Evolutionary conservation across 1,140 invertebrate species (phyloP).

Genomic region (Adelges cooleyi): DNA sequence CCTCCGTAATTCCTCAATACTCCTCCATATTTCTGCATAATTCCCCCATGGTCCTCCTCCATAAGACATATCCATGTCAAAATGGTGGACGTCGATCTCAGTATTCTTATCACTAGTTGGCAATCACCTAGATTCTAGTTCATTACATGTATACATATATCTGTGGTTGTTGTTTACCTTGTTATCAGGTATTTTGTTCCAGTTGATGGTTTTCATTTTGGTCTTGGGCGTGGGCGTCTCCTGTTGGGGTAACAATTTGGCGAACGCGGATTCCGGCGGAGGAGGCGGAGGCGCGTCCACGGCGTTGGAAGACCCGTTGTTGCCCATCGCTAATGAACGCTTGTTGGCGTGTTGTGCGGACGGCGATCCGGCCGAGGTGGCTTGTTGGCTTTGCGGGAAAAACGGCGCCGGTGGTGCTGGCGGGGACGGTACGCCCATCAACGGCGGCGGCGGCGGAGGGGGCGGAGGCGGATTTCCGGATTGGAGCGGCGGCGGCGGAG

Average conservation of each 20-base stretch:
- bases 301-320: neutral
- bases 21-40: too few species aligned
- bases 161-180: constrained; percentile 44
- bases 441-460: constrained; percentile 38
- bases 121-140: too few species aligned
- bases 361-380: constrained; percentile 36
- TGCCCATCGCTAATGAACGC: constrained; percentile 29
- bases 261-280: constrained; percentile 34
- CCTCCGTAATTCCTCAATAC: too few species aligned
- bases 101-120: too few species aligned
- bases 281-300: constrained; percentile 8
- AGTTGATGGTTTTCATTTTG: constrained; percentile 92
- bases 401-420: constrained; percentile 36
- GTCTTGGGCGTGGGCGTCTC: constrained; percentile 74
- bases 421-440: constrained; percentile 38
- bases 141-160: too few species aligned
- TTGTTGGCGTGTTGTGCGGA: constrained; percentile 14
- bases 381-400: constrained; percentile 32
- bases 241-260: constrained; percentile 61
- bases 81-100: too few species aligned
- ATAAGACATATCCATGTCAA: too few species aligned
- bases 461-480: constrained; percentile 36
- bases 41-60: too few species aligned
- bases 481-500: constrained; percentile 36
- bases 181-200: constrained; percentile 83